Evolutionary conservation across 2,888 invertebrate species (phyloP).

Genomic region (Phaedon cochleariae): DNA sequence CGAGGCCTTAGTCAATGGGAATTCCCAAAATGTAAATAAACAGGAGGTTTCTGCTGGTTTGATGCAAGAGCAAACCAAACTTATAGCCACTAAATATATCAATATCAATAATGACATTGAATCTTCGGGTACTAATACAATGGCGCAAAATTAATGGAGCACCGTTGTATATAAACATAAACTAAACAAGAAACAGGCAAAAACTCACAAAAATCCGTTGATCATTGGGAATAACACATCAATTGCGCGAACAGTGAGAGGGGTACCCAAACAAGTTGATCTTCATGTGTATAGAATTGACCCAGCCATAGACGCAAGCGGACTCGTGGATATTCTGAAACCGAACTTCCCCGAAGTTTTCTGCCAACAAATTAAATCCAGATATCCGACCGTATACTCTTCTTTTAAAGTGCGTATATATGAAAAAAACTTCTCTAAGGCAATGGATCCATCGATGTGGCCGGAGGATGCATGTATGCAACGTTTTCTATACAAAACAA

Average conservation of each 20-base stretch:
- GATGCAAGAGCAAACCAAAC: too few species aligned
- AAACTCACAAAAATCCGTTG: neutral
- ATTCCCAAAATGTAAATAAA: too few species aligned
- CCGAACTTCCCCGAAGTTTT: neutral
- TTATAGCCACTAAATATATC: too few species aligned
- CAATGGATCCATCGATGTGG: slow-evolving; percentile 5
- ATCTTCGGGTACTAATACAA: too few species aligned
- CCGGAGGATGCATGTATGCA: neutral
- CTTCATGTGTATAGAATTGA: slow-evolving; percentile 1
- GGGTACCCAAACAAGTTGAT: slow-evolving; percentile 5
- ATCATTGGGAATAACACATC: slow-evolving; percentile 3
- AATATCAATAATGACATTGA: too few species aligned
- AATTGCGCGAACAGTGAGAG: slow-evolving; percentile 3
- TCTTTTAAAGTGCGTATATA: slow-evolving; percentile 7
- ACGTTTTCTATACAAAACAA: neutral
- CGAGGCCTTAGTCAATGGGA: too few species aligned
- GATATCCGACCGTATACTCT: neutral
- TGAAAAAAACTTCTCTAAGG: slow-evolving; percentile 1
- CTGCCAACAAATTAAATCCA: neutral
- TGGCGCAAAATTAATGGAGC: too few species aligned
- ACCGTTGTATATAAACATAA: neutral
- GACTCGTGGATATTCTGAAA: neutral
- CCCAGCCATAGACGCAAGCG: neutral
- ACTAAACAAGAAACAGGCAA: neutral
- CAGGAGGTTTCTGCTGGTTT: too few species aligned